Evolutionary conservation across 2,888 invertebrate genomes (phyloP).

Genomic region (Dynastes grantii): DNA sequence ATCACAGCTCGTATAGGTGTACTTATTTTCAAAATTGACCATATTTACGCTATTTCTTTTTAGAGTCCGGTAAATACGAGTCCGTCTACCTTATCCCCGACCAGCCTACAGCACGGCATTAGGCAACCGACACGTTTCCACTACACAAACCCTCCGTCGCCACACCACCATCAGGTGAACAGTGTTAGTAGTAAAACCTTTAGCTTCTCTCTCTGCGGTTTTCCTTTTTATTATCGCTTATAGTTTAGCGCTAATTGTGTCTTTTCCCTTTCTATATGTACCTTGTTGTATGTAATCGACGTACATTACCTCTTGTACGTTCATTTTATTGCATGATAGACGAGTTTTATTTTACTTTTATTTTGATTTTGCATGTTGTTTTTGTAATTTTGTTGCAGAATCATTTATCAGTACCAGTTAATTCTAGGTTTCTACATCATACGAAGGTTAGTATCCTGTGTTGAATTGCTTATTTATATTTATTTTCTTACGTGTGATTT

Average conservation of each 20-base stretch:
- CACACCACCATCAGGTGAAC: conserved; percentile 57
- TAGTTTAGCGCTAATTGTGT: conserved; percentile 13
- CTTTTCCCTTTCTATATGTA: conserved; percentile 50
- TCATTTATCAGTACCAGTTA: conserved; percentile 90
- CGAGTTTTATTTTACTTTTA: conserved; percentile 56
- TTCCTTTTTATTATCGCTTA: neutral
- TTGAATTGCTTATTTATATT: conserved; percentile 58
- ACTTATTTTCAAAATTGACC: too few species aligned
- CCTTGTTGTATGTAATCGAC: conserved; percentile 16
- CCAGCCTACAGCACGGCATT: conserved; percentile 74
- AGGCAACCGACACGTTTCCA: conserved; percentile 68
- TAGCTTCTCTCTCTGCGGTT: conserved; percentile 2
- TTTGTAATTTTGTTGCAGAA: conserved; percentile 80
- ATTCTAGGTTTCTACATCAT: conserved; percentile 87
- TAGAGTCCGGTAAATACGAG: conserved; percentile 81
- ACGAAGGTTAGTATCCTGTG: conserved; percentile 79
- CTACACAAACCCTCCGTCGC: conserved; percentile 63
- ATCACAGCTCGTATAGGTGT: too few species aligned
- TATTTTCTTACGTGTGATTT: conserved; percentile 45
- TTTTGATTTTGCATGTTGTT: conserved; percentile 57
- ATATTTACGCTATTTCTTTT: neutral
- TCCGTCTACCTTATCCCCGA: conserved; percentile 81
- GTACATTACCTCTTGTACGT: neutral
- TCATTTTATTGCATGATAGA: conserved; percentile 44
- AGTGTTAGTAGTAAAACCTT: conserved; percentile 8